Percentiles rank a stretch among this genome's conserved stretches.
Evolutionary conservation across 30 jellyfish, hydroid and myxozoan genomes (phyloP).

Genomic region (Pseudorhiza aurosa): DNA sequence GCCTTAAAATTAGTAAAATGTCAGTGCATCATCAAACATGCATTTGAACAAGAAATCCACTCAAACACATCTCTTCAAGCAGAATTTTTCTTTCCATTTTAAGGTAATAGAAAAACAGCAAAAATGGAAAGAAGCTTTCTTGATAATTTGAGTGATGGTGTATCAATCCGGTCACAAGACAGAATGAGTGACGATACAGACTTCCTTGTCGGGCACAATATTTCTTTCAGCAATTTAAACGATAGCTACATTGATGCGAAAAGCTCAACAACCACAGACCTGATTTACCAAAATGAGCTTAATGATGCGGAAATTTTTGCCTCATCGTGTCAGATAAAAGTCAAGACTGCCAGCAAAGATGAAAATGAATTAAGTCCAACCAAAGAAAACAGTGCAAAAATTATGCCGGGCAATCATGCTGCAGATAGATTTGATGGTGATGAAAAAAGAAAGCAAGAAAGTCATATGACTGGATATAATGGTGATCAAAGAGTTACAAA

Average conservation of each 20-base stretch:
- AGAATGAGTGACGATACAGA: slow-evolving; percentile 74
- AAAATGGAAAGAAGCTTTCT: slow-evolving; percentile 13
- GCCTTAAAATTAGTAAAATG: too few relatives aligned
- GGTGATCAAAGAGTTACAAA: not conserved
- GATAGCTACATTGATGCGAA: slow-evolving; percentile 60
- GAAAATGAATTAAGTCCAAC: not conserved
- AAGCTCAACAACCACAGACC: slow-evolving; percentile 72
- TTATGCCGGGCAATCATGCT: not conserved
- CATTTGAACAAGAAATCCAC: too few relatives aligned
- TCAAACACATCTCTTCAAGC: too few relatives aligned
- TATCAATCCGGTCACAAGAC: slow-evolving; percentile 45
- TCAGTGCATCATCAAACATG: too few relatives aligned
- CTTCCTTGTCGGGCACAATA: slow-evolving; percentile 62
- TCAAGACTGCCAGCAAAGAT: not conserved
- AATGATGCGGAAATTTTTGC: not conserved
- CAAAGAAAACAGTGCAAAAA: not conserved
- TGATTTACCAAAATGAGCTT: slow-evolving; percentile 55
- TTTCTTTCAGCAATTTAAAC: slow-evolving; percentile 21
- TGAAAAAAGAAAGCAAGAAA: not conserved
- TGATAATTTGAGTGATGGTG: slow-evolving; percentile 51
- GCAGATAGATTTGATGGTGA: not conserved
- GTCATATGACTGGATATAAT: not conserved
- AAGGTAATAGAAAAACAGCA: too few relatives aligned
- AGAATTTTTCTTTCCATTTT: not conserved
- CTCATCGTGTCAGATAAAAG: not conserved